A percentile compares a stretch with the other conserved stretches of the same genome.
Evolutionary conservation across 2,888 invertebrate species (phyloP).

Genomic region (Lochmaea crataegi): DNA sequence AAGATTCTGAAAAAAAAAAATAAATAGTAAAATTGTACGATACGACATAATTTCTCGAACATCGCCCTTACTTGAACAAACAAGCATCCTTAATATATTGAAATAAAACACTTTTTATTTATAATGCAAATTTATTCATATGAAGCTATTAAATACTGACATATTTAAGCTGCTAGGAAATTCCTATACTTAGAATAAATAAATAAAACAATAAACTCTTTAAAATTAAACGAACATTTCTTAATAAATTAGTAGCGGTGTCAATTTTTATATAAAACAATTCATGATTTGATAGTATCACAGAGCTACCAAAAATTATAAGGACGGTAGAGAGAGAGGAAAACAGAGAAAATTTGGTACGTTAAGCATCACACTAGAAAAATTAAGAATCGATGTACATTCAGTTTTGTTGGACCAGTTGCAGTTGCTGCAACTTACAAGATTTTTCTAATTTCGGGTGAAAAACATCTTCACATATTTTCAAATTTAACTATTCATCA

Average conservation of each 20-base stretch:
- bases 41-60: neutral
- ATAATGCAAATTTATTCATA: slow-evolving; percentile 34
- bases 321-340: neutral
- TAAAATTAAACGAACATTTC: slow-evolving; percentile 24
- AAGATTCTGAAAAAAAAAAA: slow-evolving; percentile 76
- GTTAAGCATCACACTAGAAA: too few species aligned
- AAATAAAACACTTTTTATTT: slow-evolving; percentile 20
- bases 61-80: neutral
- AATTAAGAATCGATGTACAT: neutral
- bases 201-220: slow-evolving; percentile 33
- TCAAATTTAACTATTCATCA: too few species aligned
- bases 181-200: neutral
- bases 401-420: neutral
- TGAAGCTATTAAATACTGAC: slow-evolving; percentile 38
- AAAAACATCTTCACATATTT: too few species aligned
- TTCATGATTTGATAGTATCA: slow-evolving; percentile 12
- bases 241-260: slow-evolving; percentile 26
- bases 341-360: too few species aligned
- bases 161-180: slow-evolving; percentile 23
- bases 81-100: neutral
- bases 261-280: slow-evolving; percentile 12
- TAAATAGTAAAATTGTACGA: neutral
- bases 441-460: too few species aligned
- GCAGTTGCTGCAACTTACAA: too few species aligned
- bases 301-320: slow-evolving; percentile 16